These are phyloP conservation scores for Ormyrus pomaceus DNA, from an alignment of 2,888 invertebrate species.

Conservation along the genomic window DNA sequence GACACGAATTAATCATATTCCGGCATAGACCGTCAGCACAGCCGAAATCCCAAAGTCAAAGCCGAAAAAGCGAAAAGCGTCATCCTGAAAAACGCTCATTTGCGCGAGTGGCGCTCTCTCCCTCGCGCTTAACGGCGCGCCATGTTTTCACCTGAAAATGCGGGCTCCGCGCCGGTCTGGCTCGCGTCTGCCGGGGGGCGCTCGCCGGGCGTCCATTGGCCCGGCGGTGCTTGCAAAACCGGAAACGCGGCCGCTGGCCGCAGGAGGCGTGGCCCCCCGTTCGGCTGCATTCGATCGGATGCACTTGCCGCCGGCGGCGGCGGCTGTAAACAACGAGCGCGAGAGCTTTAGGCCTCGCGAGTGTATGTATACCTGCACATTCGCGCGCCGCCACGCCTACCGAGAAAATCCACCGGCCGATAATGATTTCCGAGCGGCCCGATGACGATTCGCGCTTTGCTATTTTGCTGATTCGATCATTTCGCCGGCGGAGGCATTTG, in stretches of 20 bases:
- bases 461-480: too few relatives aligned
- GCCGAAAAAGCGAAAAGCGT: too few relatives aligned
- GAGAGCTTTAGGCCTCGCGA: slow-evolving; percentile 65
- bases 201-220: slow-evolving; percentile 49
- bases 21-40: too few relatives aligned
- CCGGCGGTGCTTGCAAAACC: slow-evolving; percentile 62
- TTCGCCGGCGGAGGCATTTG: too few relatives aligned
- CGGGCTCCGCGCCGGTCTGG: slow-evolving; percentile 24
- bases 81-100: too few relatives aligned
- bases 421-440: neutral
- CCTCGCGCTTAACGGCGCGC: neutral
- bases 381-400: slow-evolving; percentile 46
- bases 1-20: too few relatives aligned
- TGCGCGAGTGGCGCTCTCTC: too few relatives aligned
- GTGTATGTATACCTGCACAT: slow-evolving; percentile 3
- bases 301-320: slow-evolving; percentile 65
- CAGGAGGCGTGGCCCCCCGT: slow-evolving; percentile 69
- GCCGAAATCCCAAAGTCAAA: too few relatives aligned
- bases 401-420: slow-evolving; percentile 31
- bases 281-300: slow-evolving; percentile 65
- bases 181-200: slow-evolving; percentile 11
- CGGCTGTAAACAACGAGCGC: slow-evolving; percentile 68
- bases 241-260: slow-evolving; percentile 66
- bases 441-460: too few relatives aligned
- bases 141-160: slow-evolving; percentile 50